These are phyloP conservation scores for Endomychus coccineus DNA, from an alignment of 2,888 invertebrate species.

Conservation along the genomic window DNA sequence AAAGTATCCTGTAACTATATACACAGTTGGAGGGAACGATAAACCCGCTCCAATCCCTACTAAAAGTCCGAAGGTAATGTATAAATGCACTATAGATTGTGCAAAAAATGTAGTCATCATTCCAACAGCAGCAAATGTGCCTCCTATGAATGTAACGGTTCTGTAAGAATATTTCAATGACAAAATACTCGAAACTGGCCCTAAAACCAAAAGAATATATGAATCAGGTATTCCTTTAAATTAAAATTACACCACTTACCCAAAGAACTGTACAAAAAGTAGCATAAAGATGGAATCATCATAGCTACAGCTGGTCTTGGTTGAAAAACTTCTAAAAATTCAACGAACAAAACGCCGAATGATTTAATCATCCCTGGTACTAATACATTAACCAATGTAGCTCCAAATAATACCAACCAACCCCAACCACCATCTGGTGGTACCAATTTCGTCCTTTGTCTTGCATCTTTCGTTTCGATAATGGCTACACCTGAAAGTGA, in stretches of 20 bases:
- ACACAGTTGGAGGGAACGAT: constrained; percentile 82
- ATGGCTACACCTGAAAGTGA: constrained; percentile 32
- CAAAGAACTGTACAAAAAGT: constrained; percentile 80
- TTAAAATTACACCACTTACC: no score
- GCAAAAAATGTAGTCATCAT: constrained; percentile 81
- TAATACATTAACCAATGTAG: constrained; percentile 75
- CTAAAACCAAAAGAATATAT: no score
- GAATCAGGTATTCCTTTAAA: constrained; percentile 2
- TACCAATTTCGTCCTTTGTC: constrained; percentile 61
- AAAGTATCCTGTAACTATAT: constrained; percentile 84
- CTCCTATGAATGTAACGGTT: constrained; percentile 76
- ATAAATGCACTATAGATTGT: constrained; percentile 68
- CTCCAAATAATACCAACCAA: constrained; percentile 66
- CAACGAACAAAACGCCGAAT: constrained; percentile 77
- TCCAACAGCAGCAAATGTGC: constrained; percentile 72
- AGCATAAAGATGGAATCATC: constrained; percentile 81
- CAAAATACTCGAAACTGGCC: constrained; percentile 76
- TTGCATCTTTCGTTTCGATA: constrained; percentile 34
- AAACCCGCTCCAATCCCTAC: constrained; percentile 80
- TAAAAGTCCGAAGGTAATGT: constrained; percentile 74
- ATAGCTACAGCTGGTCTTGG: constrained; percentile 66
- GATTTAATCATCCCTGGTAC: constrained; percentile 84
- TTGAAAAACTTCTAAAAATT: constrained; percentile 72
- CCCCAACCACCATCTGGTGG: constrained; percentile 84
- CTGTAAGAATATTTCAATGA: constrained; percentile 78